These are phyloP conservation scores for Labia minor DNA, from an alignment of 2,888 invertebrate species.

Conservation along the genomic window DNA sequence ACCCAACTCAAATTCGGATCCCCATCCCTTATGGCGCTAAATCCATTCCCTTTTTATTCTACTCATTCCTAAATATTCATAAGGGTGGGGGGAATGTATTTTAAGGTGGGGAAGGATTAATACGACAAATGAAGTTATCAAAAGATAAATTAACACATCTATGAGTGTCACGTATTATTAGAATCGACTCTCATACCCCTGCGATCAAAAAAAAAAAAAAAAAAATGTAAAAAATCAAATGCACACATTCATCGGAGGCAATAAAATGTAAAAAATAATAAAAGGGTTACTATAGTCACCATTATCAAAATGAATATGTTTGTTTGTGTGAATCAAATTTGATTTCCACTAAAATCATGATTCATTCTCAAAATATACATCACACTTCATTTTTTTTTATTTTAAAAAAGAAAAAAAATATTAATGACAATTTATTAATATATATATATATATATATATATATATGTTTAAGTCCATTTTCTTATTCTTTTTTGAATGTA, in stretches of 20 bases:
- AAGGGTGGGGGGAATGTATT: not conserved
- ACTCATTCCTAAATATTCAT: not conserved
- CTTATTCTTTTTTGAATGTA: too few species aligned
- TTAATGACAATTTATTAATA: too few species aligned
- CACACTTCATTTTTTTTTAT: too few species aligned
- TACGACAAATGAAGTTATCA: constrained; percentile 13
- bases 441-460: too few species aligned
- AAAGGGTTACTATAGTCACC: not conserved
- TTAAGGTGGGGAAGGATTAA: not conserved
- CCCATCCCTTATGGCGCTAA: not conserved
- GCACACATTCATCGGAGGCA: not conserved
- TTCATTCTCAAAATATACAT: too few species aligned
- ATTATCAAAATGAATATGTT: not conserved
- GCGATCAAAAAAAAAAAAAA: too few species aligned
- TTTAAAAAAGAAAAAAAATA: too few species aligned
- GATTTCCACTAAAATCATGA: not conserved
- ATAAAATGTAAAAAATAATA: not conserved
- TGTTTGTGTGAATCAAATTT: not conserved
- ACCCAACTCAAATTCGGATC: not conserved
- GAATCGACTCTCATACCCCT: not conserved
- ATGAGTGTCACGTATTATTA: not conserved
- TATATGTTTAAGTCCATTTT: too few species aligned
- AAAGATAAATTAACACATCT: constrained; percentile 7
- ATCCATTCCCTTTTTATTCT: not conserved
- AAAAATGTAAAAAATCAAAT: not conserved